Evolutionary conservation across 1,140 invertebrate genomes (phyloP).

Genomic region (Brachystomella parvula): DNA sequence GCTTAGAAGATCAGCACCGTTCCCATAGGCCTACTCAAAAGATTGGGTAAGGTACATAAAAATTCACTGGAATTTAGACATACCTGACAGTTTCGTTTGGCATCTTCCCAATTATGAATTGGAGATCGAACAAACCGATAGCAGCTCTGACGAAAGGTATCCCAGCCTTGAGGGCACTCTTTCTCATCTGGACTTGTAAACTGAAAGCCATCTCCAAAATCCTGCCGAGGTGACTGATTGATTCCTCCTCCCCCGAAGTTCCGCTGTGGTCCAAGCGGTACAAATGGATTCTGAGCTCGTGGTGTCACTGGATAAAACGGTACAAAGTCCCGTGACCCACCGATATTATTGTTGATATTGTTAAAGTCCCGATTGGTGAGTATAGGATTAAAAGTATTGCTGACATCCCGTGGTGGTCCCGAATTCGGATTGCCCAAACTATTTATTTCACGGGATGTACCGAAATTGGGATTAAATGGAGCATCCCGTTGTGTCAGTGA

Average conservation of each 20-base stretch:
- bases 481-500: not conserved
- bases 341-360: not conserved
- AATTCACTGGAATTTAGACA: constrained; percentile 10
- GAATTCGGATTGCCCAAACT: not conserved
- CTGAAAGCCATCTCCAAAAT: not conserved
- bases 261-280: not conserved
- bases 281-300: not conserved
- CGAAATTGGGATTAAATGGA: not conserved
- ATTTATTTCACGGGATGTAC: not conserved
- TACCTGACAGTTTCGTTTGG: constrained; percentile 66
- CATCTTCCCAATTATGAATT: constrained; percentile 63
- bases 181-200: constrained; percentile 39
- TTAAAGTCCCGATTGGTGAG: constrained; percentile 3
- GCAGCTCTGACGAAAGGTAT: constrained; percentile 64
- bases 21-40: constrained; percentile 49
- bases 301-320: not conserved
- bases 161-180: constrained; percentile 73
- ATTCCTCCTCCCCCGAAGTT: not conserved
- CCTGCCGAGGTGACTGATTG: not conserved
- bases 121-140: constrained; percentile 83
- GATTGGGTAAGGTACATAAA: constrained; percentile 18
- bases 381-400: not conserved
- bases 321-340: too few species aligned
- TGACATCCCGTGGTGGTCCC: not conserved
- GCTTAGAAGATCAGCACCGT: constrained; percentile 66